Evolutionary conservation across 1,140 invertebrate genomes (phyloP), one percentile per base, ranked within the genome.

Genomic region (Hormaphis cornu): DNA sequence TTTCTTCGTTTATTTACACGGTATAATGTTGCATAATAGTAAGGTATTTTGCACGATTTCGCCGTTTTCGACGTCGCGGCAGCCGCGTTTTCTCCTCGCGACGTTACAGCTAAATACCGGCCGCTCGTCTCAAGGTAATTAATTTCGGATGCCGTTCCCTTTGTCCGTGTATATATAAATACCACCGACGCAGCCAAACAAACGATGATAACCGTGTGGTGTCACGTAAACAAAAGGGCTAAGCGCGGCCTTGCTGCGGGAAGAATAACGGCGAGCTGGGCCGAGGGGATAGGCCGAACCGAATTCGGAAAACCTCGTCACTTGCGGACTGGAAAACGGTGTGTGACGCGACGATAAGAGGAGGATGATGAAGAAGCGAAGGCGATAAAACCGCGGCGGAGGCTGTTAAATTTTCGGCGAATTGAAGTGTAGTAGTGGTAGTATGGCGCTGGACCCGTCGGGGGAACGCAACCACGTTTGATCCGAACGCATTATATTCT

Each of bases 191-290:
- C n/a, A n/a, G n/a, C n/a, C n/a, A n/a, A n/a, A n/a, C 33, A 28
- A 35, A 50, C 20, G 42, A 66, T n/a, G n/a, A n/a, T 66, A 66
- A 66, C 28, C 61, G 44, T 48, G 61, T 66, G n/a, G n/a, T n/a
- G n/a, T n/a, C n/a, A n/a, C 61, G 50, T 48, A 66, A 66, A 66
- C 61, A 66, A 66, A n/a, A 35, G 12, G 28, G 8, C 48, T 50
- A 14, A 20, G 12, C 1, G 26, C 1, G 18, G 10, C 26, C 5
- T 18, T 24, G 12, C 24, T 28, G 20, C 40, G 20, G 9, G 3
- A 30, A 46, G 42, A 44, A 63, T 42, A 63, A 63, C 7, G 37
- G 37, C 7, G 37, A 14, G 37, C 7, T 30, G 58, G 10, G 24
- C 10, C 10, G 8, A 10, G 18, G 4, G 33, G 20, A 24, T 12